A percentile compares a stretch with the other conserved stretches of the same genome.
Evolutionary conservation across 1,140 invertebrate species (phyloP).

Genomic region (Muscidifurax raptorellus): DNA sequence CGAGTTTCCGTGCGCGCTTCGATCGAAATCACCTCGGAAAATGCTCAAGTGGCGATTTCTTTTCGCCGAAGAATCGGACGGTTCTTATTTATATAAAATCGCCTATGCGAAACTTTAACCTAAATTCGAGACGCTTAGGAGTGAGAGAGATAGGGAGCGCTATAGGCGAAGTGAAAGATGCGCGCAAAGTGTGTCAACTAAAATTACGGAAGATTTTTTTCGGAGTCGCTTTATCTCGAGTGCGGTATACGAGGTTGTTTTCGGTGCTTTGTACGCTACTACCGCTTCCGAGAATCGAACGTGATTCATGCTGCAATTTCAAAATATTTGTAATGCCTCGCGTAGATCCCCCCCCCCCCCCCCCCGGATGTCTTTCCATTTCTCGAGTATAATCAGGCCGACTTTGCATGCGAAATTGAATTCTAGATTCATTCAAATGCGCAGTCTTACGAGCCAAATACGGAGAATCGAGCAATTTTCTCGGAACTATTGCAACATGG

Average conservation of each 20-base stretch:
- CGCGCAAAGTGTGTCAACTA: constrained; percentile 19
- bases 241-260: not conserved
- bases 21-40: constrained; percentile 32
- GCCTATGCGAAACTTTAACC: not conserved
- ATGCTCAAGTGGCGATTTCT: not conserved
- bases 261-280: not conserved
- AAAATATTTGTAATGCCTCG: not conserved
- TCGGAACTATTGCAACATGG: too few species aligned
- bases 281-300: not conserved
- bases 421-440: not conserved
- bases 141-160: too few species aligned
- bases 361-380: too few species aligned
- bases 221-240: not conserved
- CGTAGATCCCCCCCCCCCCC: too few species aligned
- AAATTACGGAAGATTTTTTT: constrained; percentile 8
- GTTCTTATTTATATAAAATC: not conserved
- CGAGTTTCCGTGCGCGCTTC: not conserved
- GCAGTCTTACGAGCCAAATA: too few species aligned
- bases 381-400: too few species aligned
- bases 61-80: not conserved
- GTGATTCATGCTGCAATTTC: not conserved
- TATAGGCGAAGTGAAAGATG: not conserved
- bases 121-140: not conserved
- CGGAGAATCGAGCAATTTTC: too few species aligned
- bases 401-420: too few species aligned